Conservation (phyloP, 1,140 invertebrate species). For the Drosophila lini region DNA sequence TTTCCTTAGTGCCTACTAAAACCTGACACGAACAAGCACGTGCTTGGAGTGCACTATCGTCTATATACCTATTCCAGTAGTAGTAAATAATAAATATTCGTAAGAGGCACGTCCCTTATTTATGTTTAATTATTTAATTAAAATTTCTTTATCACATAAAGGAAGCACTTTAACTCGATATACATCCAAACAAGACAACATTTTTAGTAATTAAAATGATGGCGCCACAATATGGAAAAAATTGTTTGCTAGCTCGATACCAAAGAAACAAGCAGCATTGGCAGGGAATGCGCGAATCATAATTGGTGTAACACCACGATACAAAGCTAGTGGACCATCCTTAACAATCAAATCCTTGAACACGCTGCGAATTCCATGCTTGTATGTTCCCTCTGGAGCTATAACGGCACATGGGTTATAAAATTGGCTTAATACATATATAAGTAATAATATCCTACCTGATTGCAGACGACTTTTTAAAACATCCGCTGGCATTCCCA, state of each 20-base stretch:
- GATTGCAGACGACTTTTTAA: constrained; percentile 98
- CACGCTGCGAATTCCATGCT: constrained; percentile 94
- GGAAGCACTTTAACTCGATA: background rate
- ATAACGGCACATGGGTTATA: constrained; percentile 72
- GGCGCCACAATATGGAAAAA: constrained; percentile 64
- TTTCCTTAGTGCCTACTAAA: too few species aligned
- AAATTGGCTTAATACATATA: background rate
- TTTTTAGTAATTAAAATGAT: constrained; percentile 45
- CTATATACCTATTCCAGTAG: too few species aligned
- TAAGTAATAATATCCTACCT: constrained; percentile 85
- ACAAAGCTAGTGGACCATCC: constrained; percentile 92
- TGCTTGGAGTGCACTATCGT: too few species aligned
- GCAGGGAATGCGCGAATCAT: constrained; percentile 96
- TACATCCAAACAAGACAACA: constrained; percentile 1
- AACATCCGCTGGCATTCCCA: constrained; percentile 99
- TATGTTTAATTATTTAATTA: background rate
- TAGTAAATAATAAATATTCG: too few species aligned
- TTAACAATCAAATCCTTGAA: constrained; percentile 91
- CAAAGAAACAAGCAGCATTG: constrained; percentile 96
- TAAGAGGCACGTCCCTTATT: too few species aligned
- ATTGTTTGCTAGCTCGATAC: constrained; percentile 80
- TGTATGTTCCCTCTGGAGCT: constrained; percentile 95
- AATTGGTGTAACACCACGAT: constrained; percentile 94
- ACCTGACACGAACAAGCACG: too few species aligned
- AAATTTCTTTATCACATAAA: background rate